Percentiles rank a stretch among this genome's conserved stretches.
These are phyloP conservation scores for Dicyrtomina minuta DNA, from an alignment of 2,888 invertebrate genomes.

Conservation along the genomic window DNA sequence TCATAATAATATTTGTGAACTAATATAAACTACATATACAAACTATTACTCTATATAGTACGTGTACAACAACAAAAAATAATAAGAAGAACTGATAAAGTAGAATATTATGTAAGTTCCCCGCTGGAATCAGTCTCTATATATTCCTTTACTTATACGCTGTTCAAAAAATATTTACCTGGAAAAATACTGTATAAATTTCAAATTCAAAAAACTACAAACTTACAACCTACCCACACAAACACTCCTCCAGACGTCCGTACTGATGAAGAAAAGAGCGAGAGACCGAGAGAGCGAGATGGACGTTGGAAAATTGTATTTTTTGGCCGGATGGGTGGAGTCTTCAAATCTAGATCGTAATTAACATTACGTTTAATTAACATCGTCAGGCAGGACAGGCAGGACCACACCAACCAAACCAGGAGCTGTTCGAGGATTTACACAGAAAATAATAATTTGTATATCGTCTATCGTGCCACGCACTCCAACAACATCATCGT, in stretches of 20 bases:
- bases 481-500: too few species aligned
- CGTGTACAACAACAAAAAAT: background rate
- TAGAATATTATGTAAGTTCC: background rate
- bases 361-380: background rate
- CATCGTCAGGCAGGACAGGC: background rate
- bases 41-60: background rate
- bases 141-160: too few species aligned
- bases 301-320: background rate
- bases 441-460: too few species aligned
- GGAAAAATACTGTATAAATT: too few species aligned
- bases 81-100: constrained; percentile 9
- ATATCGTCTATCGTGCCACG: too few species aligned
- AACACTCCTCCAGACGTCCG: too few species aligned
- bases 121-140: background rate
- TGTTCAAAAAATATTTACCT: too few species aligned
- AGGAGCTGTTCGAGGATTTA: background rate
- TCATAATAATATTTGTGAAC: constrained; percentile 8
- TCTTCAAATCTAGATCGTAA: background rate
- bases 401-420: background rate
- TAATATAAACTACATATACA: constrained; percentile 1
- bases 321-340: constrained; percentile 16
- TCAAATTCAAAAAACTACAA: too few species aligned
- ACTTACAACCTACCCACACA: too few species aligned
- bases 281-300: too few species aligned
- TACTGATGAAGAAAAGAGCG: too few species aligned